Evolutionary conservation across 1,140 invertebrate genomes (phyloP).

Genomic region (Dolichoris vasculosae): DNA sequence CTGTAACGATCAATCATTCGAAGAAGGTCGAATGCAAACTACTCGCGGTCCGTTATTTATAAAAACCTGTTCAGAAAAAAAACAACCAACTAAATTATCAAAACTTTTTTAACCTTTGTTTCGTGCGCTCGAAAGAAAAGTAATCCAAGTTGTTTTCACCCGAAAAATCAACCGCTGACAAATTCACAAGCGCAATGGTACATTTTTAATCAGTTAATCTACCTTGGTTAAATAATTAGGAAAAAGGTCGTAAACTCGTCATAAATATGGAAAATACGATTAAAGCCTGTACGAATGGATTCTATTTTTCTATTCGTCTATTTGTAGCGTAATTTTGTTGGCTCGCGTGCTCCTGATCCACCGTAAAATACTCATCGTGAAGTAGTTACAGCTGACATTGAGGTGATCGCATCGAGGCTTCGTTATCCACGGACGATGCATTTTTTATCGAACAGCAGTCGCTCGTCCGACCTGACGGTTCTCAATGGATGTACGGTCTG

Average conservation of each 20-base stretch:
- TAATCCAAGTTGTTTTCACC: not conserved
- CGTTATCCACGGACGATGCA: slow-evolving; percentile 7
- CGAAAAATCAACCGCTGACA: not conserved
- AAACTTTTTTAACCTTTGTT: not conserved
- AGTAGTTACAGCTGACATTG: not conserved
- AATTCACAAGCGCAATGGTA: not conserved
- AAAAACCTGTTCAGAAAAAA: too few relatives aligned
- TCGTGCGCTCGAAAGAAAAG: not conserved
- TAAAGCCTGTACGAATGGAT: not conserved
- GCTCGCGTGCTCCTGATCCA: not conserved
- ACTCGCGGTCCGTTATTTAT: too few relatives aligned
- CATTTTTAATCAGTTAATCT: not conserved
- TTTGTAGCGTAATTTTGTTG: not conserved
- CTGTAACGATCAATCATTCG: not conserved
- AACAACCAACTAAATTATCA: too few relatives aligned
- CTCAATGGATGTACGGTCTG: not conserved
- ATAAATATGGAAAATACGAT: not conserved
- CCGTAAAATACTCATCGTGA: not conserved
- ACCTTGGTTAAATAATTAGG: too few relatives aligned
- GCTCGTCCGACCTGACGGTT: not conserved
- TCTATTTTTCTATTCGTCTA: not conserved
- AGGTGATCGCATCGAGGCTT: not conserved
- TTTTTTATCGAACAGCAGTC: slow-evolving; percentile 39
- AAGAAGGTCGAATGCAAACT: not conserved
- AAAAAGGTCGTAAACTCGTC: too few relatives aligned